Evolutionary conservation across 2,888 invertebrate species (phyloP).

Genomic region (Lydus trimaculatus): DNA sequence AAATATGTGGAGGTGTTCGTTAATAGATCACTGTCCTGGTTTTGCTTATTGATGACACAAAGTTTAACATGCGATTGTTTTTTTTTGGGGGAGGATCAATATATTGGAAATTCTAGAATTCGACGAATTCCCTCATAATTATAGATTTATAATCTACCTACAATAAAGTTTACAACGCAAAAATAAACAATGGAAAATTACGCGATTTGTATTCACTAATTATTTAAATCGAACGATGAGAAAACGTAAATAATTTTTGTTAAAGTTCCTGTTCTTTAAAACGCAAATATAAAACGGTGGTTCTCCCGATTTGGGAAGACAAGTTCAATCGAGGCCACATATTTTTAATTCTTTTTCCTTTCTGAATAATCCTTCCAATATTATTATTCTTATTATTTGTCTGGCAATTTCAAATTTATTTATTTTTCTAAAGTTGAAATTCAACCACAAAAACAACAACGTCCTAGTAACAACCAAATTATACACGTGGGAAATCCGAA

Average conservation of each 20-base stretch:
- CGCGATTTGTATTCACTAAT: not conserved
- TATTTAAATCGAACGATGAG: not conserved
- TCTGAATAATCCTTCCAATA: not conserved
- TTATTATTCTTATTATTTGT: too few species aligned
- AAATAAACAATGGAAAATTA: not conserved
- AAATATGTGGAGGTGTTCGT: not conserved
- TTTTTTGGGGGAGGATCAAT: too few species aligned
- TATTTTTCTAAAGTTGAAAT: not conserved
- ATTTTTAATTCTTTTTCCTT: not conserved
- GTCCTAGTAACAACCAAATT: not conserved
- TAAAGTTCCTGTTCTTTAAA: not conserved
- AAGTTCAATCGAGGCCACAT: not conserved
- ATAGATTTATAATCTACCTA: not conserved
- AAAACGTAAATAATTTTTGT: not conserved
- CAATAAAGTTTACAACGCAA: not conserved
- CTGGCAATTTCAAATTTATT: too few species aligned
- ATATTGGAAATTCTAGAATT: not conserved
- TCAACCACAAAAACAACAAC: not conserved
- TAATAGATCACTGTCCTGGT: not conserved
- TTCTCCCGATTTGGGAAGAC: not conserved
- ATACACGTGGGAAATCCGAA: not conserved
- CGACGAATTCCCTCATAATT: not conserved
- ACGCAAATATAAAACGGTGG: not conserved
- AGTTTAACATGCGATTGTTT: too few species aligned
- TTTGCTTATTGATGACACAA: too few species aligned